Base-by-base conservation (phyloP, 2,888 invertebrate species). In the Pollenia griseotomentosa region DNA sequence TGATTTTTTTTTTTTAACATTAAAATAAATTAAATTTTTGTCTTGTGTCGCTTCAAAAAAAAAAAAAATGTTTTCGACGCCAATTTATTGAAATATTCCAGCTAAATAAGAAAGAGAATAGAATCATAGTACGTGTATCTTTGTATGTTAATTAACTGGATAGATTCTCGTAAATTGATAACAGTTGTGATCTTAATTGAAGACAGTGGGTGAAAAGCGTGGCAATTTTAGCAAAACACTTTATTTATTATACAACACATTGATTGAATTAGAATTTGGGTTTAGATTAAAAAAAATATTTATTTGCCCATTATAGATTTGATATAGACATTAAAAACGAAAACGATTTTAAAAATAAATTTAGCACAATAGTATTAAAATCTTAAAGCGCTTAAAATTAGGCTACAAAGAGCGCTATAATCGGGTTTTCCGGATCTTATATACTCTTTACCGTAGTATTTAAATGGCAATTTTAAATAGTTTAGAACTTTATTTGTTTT, bases 131-230 rank as follows among this genome's bases (percentile, higher is more conserved):
- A 6, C 33, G 5, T 33, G 33, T 33, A 6, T 33, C 33, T 33
- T 33, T 23, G 42, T 61, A 73, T 65, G 53, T 55, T 73, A 57
- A 57, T 65, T 46, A 23, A 48, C 33, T 66, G 40, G 46, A 81
- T 74, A 59, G 42, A 74, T 81, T 66, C 9, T 0, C 23, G 23
- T 19, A 12, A 78, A 71, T 55, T 65, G 42, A 79, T 66, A 61
- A 65, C n/a, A 44, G 23, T 68, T 70, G 16, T 23, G 9, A 42
- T 74, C 57, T 48, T 66, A 66, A 82, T 66, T 82, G 48, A 66
- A 19, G 23, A 73, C 73, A 81, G 10, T 66, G 19, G 57, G 46
- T 57, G 19, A 48, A 40, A 74, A 82, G 81, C 42, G 81, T 23
- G 80, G 7, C 44, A 16, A 33, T 71, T 53, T 55, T 46, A 57